Conservation (phyloP, 2,888 invertebrate genomes). For the Horisme vitalbata region DNA sequence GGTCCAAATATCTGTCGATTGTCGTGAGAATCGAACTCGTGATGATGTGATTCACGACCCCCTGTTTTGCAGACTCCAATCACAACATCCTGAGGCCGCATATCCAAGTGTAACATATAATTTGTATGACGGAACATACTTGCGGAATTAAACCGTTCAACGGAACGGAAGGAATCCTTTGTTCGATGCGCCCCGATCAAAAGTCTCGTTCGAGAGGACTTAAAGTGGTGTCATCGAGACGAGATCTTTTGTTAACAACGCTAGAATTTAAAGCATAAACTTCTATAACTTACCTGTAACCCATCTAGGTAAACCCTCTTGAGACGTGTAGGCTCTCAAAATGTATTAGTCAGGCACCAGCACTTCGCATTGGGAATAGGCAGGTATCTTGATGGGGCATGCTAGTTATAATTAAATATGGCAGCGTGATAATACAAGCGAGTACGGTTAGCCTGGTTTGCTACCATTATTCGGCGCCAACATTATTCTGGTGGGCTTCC, state of each 20-base stretch:
- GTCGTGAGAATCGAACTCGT: slow-evolving; percentile 14
- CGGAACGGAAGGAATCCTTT: slow-evolving; percentile 15
- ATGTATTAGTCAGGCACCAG: slow-evolving; percentile 3
- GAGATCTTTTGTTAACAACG: slow-evolving; percentile 3
- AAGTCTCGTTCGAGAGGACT: slow-evolving; percentile 4
- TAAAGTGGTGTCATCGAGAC: background rate
- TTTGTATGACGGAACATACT: background rate
- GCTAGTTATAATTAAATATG: background rate
- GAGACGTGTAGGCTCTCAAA: slow-evolving; percentile 4
- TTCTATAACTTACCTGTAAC: background rate
- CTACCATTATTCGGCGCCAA: no score
- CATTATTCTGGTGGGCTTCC: no score
- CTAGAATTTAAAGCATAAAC: background rate
- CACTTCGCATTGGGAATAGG: background rate
- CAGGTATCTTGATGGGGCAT: no score
- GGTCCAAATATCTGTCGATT: slow-evolving; percentile 8
- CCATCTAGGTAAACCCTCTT: background rate
- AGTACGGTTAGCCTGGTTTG: no score
- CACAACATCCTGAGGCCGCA: slow-evolving; percentile 14
- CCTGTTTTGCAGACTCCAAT: slow-evolving; percentile 16
- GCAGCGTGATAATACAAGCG: no score
- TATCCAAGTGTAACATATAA: slow-evolving; percentile 1
- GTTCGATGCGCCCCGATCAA: slow-evolving; percentile 7
- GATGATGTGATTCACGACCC: slow-evolving; percentile 19
- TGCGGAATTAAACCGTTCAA: slow-evolving; percentile 2